A percentile compares a stretch with the other conserved stretches of the same genome.
Evolutionary conservation across 2,888 invertebrate species (phyloP).

Genomic region (Teinopalpus imperialis): DNA sequence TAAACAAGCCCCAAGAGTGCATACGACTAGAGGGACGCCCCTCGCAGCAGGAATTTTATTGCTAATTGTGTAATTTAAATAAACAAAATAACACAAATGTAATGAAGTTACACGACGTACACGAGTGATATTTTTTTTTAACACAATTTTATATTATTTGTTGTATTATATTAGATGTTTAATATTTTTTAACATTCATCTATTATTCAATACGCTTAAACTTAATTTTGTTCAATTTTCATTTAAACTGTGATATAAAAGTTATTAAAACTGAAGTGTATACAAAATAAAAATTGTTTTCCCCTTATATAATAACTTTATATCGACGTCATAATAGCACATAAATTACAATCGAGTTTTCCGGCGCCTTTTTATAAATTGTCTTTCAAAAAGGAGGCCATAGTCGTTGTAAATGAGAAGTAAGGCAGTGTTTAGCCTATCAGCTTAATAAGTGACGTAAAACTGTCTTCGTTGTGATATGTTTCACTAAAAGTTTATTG

Average conservation of each 20-base stretch:
- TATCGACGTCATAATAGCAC: constrained; percentile 12
- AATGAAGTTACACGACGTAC: too few relatives aligned
- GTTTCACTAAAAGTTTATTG: constrained; percentile 4
- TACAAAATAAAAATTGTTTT: not conserved
- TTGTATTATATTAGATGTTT: too few relatives aligned
- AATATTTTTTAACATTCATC: too few relatives aligned
- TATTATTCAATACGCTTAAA: too few relatives aligned
- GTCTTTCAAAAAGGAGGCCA: constrained; percentile 12
- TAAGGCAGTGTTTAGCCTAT: constrained; percentile 12
- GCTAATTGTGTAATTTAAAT: too few relatives aligned
- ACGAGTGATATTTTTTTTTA: too few relatives aligned
- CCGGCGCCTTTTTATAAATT: constrained; percentile 19
- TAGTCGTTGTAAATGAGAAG: constrained; percentile 13
- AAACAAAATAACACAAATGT: too few relatives aligned
- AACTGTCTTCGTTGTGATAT: constrained; percentile 8
- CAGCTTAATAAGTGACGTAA: constrained; percentile 10
- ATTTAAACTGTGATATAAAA: not conserved
- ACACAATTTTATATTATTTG: too few relatives aligned
- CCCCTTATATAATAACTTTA: constrained; percentile 4
- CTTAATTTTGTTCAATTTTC: too few relatives aligned
- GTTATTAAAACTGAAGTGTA: not conserved
- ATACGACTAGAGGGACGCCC: too few relatives aligned
- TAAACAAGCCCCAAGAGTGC: too few relatives aligned
- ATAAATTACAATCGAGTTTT: constrained; percentile 18
- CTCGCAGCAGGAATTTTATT: too few relatives aligned